These are phyloP conservation scores for Entelurus aequoreus DNA, from an alignment of 2,113 vertebrate genomes.

Conservation along the genomic window DNA sequence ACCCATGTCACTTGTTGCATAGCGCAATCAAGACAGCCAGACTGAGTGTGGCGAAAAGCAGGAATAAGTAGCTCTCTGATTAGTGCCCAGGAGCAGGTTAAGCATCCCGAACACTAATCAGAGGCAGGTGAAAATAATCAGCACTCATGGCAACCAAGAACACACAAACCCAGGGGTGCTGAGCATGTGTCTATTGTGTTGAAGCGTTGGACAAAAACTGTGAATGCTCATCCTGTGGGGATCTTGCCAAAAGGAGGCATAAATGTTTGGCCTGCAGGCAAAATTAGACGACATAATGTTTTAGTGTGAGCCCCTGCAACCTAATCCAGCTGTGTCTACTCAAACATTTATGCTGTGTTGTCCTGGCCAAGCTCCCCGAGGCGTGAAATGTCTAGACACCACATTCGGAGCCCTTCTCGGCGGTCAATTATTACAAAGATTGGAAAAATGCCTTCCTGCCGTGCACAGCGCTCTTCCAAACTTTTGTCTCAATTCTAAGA, in stretches of 20 bases:
- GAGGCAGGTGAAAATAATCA: too few relatives aligned
- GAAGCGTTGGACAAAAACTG: neutral
- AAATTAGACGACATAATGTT: neutral
- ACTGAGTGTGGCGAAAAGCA: too few relatives aligned
- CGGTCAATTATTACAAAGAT: slow-evolving; percentile 4
- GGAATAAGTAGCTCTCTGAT: too few relatives aligned
- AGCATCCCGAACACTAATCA: too few relatives aligned
- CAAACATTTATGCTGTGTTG: slow-evolving; percentile 5
- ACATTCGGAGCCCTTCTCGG: neutral
- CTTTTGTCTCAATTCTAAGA: neutral
- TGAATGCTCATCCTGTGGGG: neutral
- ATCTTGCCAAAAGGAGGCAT: neutral
- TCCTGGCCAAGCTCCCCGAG: neutral
- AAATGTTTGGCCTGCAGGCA: neutral
- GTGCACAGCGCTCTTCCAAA: neutral
- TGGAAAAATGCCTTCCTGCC: neutral
- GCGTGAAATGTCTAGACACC: slow-evolving; percentile 3
- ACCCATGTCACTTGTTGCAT: too few relatives aligned
- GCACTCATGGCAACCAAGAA: too few relatives aligned
- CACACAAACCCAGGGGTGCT: too few relatives aligned
- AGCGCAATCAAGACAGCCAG: too few relatives aligned
- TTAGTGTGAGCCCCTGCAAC: neutral
- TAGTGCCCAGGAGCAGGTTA: too few relatives aligned
- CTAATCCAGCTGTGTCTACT: neutral
- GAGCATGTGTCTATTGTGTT: too few relatives aligned